phyloP scores from a whole-genome alignment of 1,140 invertebrate genomes.

The Sesamia nonagrioides region DNA sequence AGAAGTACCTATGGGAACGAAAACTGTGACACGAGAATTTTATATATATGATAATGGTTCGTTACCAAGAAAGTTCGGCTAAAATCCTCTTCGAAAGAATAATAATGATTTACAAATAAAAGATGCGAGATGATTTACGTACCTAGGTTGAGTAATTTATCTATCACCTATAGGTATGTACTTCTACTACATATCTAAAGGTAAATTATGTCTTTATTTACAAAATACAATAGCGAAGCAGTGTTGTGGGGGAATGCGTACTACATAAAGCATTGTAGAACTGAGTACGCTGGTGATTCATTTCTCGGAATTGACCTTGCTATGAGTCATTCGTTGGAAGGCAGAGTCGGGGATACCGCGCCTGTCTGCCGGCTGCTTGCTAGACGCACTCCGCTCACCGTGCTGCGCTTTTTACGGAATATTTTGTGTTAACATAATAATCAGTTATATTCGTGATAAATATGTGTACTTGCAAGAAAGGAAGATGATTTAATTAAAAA shows the following conservation, averaged over 20 bases:
- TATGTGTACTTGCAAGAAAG: slow-evolving; percentile 71
- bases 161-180: too few relatives aligned
- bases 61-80: too few relatives aligned
- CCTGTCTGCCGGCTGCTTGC: slow-evolving; percentile 84
- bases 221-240: slow-evolving; percentile 67
- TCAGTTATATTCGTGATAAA: slow-evolving; percentile 61
- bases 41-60: too few relatives aligned
- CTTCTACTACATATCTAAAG: slow-evolving; percentile 6
- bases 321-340: slow-evolving; percentile 87
- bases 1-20: too few relatives aligned
- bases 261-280: slow-evolving; percentile 83
- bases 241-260: slow-evolving; percentile 79
- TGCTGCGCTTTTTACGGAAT: slow-evolving; percentile 64
- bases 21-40: too few relatives aligned
- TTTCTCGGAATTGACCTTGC: slow-evolving; percentile 88
- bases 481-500: slow-evolving; percentile 65
- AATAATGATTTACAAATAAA: too few relatives aligned
- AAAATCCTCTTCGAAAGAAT: too few relatives aligned
- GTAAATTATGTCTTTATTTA: slow-evolving; percentile 57
- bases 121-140: too few relatives aligned
- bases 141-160: background rate
- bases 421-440: slow-evolving; percentile 62
- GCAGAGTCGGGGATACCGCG: slow-evolving; percentile 87
- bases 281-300: slow-evolving; percentile 86
- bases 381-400: slow-evolving; percentile 79